Percentiles rank a stretch among this genome's conserved stretches.
Evolutionary conservation across 2,888 invertebrate genomes (phyloP).

Genomic region (Notocelia uddmanniana): DNA sequence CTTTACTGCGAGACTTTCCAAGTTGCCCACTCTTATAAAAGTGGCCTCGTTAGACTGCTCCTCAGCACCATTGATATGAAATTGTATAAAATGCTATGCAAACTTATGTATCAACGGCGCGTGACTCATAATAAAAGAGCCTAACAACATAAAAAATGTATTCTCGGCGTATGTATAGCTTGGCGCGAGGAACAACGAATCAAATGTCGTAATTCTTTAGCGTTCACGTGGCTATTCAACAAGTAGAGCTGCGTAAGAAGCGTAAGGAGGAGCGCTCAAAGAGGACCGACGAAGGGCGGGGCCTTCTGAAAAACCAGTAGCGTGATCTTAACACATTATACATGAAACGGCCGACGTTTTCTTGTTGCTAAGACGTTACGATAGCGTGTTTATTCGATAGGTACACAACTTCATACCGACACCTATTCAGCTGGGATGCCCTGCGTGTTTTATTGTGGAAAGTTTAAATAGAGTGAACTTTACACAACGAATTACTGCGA

Average conservation of each 20-base stretch:
- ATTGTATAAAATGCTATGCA: conserved; percentile 22
- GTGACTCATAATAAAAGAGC: conserved; percentile 24
- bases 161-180: conserved; percentile 23
- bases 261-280: conserved; percentile 80
- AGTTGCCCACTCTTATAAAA: conserved; percentile 61
- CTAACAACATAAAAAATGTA: conserved; percentile 29
- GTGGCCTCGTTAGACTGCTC: conserved; percentile 51
- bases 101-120: conserved; percentile 31
- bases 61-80: conserved; percentile 28
- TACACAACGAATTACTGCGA: conserved; percentile 64
- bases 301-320: conserved; percentile 77
- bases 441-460: conserved; percentile 57
- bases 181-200: conserved; percentile 65
- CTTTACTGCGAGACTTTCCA: conserved; percentile 65
- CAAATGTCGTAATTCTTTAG: conserved; percentile 71
- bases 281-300: conserved; percentile 77
- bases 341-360: conserved; percentile 71
- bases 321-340: conserved; percentile 73
- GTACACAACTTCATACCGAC: conserved; percentile 51
- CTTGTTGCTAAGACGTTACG: conserved; percentile 74
- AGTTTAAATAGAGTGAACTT: conserved; percentile 63
- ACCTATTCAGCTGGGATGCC: conserved; percentile 38
- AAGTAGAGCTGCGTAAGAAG: conserved; percentile 74
- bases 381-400: conserved; percentile 70
- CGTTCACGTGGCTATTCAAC: conserved; percentile 73